phyloP scores from a whole-genome alignment of 2,797 vertebrate genomes.

The Bradypus variegatus region DNA sequence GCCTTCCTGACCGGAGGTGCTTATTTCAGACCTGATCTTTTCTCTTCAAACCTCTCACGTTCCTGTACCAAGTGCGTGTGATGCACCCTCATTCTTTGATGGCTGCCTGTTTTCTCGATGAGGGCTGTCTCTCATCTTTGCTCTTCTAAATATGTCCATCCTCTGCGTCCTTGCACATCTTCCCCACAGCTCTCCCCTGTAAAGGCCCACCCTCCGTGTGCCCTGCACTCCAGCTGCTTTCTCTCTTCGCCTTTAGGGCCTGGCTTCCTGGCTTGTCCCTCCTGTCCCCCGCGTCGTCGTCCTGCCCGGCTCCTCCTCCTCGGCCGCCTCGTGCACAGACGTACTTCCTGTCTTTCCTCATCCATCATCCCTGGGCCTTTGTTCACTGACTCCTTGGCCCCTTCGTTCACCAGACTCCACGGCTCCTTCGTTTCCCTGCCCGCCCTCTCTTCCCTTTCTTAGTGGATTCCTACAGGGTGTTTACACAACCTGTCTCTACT shows the following conservation, averaged over 20 bases:
- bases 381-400: neutral
- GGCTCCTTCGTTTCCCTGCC: neutral
- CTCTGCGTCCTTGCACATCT: rapidly evolving
- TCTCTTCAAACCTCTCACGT: neutral
- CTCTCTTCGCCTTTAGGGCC: neutral
- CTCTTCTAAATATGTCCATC: too few species aligned
- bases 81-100: neutral
- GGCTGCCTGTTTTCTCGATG: neutral
- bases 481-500: neutral
- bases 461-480: neutral
- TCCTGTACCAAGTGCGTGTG: neutral
- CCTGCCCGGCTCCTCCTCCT: neutral
- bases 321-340: neutral
- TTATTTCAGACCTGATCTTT: neutral
- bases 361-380: too few species aligned
- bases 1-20: neutral
- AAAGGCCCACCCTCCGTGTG: neutral
- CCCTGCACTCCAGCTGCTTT: neutral
- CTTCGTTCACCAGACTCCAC: neutral
- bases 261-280: neutral
- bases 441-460: neutral
- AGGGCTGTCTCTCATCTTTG: too few species aligned
- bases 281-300: neutral
- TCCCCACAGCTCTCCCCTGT: neutral
- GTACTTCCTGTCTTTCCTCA: neutral